These are phyloP conservation scores for Mamestra configurata DNA, from an alignment of 1,140 invertebrate species.

Conservation along the genomic window DNA sequence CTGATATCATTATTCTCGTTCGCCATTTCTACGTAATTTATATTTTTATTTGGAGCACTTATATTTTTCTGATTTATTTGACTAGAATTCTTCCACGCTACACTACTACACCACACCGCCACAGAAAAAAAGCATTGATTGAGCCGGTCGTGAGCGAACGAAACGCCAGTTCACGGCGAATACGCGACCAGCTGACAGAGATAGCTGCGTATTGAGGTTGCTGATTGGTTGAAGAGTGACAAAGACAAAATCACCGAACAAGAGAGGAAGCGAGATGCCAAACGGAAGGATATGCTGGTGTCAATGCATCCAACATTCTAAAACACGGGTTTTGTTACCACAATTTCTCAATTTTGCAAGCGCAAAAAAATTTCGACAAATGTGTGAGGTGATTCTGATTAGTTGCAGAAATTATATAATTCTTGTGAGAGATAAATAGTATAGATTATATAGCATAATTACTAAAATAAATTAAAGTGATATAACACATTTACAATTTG, in stretches of 20 bases:
- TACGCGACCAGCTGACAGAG: constrained; percentile 56
- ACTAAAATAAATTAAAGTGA: too few species aligned
- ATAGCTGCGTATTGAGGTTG: constrained; percentile 51
- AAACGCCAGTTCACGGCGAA: constrained; percentile 56
- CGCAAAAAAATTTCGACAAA: not conserved
- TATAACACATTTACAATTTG: too few species aligned
- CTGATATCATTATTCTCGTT: constrained; percentile 80
- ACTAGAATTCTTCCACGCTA: constrained; percentile 82
- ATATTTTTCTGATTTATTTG: constrained; percentile 76
- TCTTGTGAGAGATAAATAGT: too few species aligned
- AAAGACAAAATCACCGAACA: constrained; percentile 64
- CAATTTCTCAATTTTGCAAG: constrained; percentile 20
- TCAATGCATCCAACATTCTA: constrained; percentile 75
- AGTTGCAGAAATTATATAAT: not conserved
- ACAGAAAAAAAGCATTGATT: constrained; percentile 86
- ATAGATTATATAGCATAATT: too few species aligned
- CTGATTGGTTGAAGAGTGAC: constrained; percentile 63
- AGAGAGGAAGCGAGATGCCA: constrained; percentile 72
- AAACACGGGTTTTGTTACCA: constrained; percentile 55
- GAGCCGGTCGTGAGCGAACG: constrained; percentile 61
- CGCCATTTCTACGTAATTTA: constrained; percentile 76
- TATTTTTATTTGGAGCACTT: constrained; percentile 73
- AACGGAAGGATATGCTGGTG: constrained; percentile 78
- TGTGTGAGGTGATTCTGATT: not conserved
- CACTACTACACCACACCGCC: constrained; percentile 76